Percentiles rank a stretch among this genome's conserved stretches.
phyloP scores from a whole-genome alignment of 2,113 vertebrate genomes.

The Lycocorax pyrrhopterus region DNA sequence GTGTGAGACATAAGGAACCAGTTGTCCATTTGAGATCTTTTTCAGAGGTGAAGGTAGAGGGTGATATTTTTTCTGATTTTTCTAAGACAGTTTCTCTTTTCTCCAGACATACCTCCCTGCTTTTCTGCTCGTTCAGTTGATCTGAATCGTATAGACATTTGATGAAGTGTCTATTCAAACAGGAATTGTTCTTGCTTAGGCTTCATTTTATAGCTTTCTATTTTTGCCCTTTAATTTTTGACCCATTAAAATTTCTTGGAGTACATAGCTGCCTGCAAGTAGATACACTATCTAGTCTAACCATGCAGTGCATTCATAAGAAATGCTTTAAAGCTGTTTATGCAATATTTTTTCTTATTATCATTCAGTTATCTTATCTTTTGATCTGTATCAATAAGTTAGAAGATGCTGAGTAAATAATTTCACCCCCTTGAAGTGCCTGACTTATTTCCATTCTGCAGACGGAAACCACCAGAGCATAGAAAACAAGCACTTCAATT shows the following conservation, averaged over 20 bases:
- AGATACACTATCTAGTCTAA: neutral
- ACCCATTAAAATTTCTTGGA: conserved; percentile 21
- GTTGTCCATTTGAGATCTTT: neutral
- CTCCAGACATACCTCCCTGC: neutral
- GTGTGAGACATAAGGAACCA: neutral
- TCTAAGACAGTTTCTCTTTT: neutral
- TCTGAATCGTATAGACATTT: neutral
- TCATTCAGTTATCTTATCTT: conserved; percentile 17
- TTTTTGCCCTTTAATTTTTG: neutral
- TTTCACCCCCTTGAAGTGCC: conserved; percentile 7
- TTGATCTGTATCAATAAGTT: neutral
- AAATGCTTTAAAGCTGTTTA: conserved; percentile 10
- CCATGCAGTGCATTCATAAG: neutral
- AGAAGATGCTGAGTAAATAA: conserved; percentile 30
- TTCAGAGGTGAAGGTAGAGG: neutral
- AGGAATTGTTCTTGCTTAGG: neutral
- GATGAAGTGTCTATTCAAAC: neutral
- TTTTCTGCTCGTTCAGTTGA: neutral
- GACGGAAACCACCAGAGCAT: conserved; percentile 18
- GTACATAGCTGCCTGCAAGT: neutral
- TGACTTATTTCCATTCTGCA: neutral
- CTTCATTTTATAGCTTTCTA: neutral
- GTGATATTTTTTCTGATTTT: neutral
- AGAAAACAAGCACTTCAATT: neutral
- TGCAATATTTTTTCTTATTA: neutral